Evolutionary conservation across 2,113 vertebrate species (phyloP), one percentile per base, ranked within the genome.

Genomic region (Panthera leo): DNA sequence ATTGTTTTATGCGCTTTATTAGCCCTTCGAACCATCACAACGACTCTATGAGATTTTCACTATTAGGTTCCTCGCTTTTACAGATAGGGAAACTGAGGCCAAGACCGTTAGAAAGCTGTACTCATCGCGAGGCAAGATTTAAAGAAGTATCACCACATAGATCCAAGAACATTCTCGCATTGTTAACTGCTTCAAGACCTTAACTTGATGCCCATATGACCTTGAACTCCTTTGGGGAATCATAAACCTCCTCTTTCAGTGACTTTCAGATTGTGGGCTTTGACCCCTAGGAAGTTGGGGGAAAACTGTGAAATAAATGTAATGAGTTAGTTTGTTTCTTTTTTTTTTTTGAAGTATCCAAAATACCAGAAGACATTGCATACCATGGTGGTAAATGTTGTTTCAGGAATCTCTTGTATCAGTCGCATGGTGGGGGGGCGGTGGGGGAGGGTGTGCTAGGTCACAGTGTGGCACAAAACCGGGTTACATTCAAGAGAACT

Each of bases 21-120:
- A 58, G 71, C 6, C 10, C 23, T 25, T 31, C 5, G 63, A 53
- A 8, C 31, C 61, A 3, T 21, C 18, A 1, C 0, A 2, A 23
- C 7, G 16, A 3, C 31, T 5, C 29, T 1, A 0, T 25, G 34
- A 80, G 51, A 6, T 1, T 21, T 63, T 25, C 11, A 11, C 31
- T 53, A 0, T 18, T 36, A 23, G 31, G 61, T 70, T 34, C 7
- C 48, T 58, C 48, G 23, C 18, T 67, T 65, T 65, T 76, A 68
- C 75, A 91, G 51, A 68, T 31, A 73, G 93, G 82, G 19, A 93
- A 34, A n/a, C 61, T 3, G 53, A 95, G 67, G 31, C 68, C 3
- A 3, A 42, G 67, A 10, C 55, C 7, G 13, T 68, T 85, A 70
- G 70, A 80, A 68, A 29, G 3, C 7, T 45, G 18, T 83, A 15